Evolutionary conservation across 2,113 vertebrate species (phyloP).

Genomic region (Vidua chalybeata): DNA sequence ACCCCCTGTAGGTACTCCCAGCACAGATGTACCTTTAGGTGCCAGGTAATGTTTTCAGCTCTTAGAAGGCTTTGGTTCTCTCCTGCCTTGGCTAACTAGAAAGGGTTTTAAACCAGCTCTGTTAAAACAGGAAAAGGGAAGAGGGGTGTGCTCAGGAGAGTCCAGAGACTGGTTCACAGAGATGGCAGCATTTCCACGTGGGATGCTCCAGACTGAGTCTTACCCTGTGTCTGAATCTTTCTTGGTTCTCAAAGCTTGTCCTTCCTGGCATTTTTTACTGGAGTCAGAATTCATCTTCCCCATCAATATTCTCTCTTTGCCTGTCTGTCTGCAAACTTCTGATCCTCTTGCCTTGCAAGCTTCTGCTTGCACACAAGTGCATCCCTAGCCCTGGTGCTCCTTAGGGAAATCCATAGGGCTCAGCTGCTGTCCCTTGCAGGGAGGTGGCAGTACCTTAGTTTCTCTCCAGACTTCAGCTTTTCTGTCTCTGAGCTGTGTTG

Average conservation of each 20-base stretch:
- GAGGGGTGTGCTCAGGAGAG: background rate
- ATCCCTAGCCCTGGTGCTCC: background rate
- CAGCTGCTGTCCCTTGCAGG: background rate
- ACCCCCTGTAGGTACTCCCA: background rate
- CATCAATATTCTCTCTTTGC: background rate
- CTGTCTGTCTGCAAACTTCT: background rate
- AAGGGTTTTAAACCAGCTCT: background rate
- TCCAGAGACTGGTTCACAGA: background rate
- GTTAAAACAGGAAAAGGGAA: background rate
- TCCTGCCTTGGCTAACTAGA: background rate
- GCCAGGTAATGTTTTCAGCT: background rate
- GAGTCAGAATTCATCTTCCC: background rate
- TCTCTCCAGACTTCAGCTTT: background rate
- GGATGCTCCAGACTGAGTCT: background rate
- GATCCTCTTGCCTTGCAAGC: background rate
- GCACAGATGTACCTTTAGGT: background rate
- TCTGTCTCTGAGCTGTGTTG: background rate
- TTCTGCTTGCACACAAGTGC: background rate
- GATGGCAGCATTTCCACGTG: fast-evolving
- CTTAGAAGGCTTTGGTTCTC: background rate
- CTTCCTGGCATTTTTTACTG: background rate
- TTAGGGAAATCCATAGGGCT: background rate
- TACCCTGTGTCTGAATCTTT: background rate
- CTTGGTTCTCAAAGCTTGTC: background rate
- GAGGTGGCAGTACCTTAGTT: background rate